Conservation (phyloP, 1,140 invertebrate species). For the Pseudachorutes palmiensis region DNA sequence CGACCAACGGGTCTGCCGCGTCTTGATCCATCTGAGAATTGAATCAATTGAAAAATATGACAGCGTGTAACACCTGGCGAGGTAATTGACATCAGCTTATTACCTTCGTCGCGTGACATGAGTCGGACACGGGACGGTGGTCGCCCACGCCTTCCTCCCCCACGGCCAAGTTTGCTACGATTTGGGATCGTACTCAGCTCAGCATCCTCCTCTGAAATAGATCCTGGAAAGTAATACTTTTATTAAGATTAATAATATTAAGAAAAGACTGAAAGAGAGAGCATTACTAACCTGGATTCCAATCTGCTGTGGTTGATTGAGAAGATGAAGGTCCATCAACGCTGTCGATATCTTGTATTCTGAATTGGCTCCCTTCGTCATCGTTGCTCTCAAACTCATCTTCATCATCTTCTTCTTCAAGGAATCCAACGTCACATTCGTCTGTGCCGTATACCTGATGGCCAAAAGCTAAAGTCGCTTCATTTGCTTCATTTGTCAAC, state of each 20-base stretch:
- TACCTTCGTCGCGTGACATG: background rate
- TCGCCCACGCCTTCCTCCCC: background rate
- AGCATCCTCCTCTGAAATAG: background rate
- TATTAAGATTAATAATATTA: background rate
- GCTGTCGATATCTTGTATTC: background rate
- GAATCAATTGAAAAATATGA: too few species aligned
- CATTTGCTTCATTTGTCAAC: background rate
- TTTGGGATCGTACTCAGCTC: background rate
- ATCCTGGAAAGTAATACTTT: background rate
- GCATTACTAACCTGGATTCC: background rate
- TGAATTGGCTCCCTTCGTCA: conserved; percentile 6
- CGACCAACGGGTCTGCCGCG: conserved; percentile 47
- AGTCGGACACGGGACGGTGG: background rate
- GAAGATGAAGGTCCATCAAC: background rate
- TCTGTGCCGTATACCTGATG: background rate
- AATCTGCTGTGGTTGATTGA: background rate
- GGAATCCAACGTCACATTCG: background rate
- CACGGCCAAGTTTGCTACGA: background rate
- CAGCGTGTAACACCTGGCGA: too few species aligned
- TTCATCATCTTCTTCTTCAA: background rate
- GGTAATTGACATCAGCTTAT: background rate
- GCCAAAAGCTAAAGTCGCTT: background rate
- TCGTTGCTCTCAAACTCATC: background rate
- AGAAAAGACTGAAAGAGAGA: background rate
- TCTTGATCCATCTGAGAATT: conserved; percentile 14